Base-by-base conservation (phyloP, 2,113 vertebrate species). In the Rhynchomys soricoides region DNA sequence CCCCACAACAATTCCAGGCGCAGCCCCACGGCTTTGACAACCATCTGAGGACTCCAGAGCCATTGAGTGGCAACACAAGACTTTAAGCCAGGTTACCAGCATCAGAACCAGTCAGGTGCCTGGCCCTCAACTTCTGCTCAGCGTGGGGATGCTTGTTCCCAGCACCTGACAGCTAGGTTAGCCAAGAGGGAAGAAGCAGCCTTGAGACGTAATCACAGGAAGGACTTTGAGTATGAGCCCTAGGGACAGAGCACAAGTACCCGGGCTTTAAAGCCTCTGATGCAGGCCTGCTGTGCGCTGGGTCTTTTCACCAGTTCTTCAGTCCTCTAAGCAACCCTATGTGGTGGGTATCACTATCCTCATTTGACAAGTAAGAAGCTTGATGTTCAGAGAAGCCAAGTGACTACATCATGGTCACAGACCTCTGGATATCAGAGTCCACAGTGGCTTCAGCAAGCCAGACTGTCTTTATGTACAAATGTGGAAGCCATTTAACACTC, bases 11-110 rank as follows among this genome's bases (percentile, higher is more conserved):
- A 37, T 22, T 66, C 83, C 64, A 86, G 29, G 64, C 37, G 3
- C 1, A 57, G 24, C 9, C 64, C 45, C 78, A 31, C 86, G 57
- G 93, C n/a, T 73, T 66, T 59, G 81, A 77, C 77, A 62, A 90
- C 93, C 77, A 93, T 90, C 95, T 59, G 77, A n/a, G 12, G 95
- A 50, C 31, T 94, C 91, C 75, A 57, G 93, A 86, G 50, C 89
- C 74, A 59, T 3, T 7, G 48, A 94, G 85, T 10, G 19, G 2
- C 75, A 10, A 8, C 43, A 15, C 17, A 50, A 74, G 68, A 40
- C 34, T 19, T 2, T 64, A 62, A 59, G 21, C 31, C 22, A 75
- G 45, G 82, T 6, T 7, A 6, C 12, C 0, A 16, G 83, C 48
- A 50, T 22, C 17, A 45, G 70, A n/a, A 21, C 16, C 70, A 71